Conservation (phyloP, 2,113 vertebrate species). For the Numida meleagris region DNA sequence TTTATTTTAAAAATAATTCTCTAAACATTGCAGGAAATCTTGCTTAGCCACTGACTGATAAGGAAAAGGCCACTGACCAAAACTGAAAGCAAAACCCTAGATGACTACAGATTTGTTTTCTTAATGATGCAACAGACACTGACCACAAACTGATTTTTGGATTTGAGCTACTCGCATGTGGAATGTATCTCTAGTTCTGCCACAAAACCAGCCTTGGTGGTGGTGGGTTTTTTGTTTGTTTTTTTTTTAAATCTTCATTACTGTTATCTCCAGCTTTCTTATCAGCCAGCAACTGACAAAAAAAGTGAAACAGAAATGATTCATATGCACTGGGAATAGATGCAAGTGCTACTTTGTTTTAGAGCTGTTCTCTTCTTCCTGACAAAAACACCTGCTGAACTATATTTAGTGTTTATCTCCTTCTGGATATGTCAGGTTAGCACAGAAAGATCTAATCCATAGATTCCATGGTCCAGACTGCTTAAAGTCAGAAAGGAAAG, state of each 20-base stretch:
- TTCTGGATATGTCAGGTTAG: not conserved
- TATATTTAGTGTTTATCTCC: conserved; percentile 9
- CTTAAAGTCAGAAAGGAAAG: not conserved
- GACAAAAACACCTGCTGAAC: not conserved
- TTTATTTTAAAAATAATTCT: not conserved
- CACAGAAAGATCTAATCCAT: not conserved
- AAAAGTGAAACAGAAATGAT: not conserved
- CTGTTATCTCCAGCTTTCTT: not conserved
- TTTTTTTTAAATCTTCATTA: conserved; percentile 29
- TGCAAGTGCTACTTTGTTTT: not conserved
- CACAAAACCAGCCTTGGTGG: not conserved
- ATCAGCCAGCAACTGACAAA: not conserved
- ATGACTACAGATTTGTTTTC: not conserved
- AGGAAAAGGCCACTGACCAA: conserved; percentile 17
- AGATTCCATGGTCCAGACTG: not conserved
- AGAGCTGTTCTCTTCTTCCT: not conserved
- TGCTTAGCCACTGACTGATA: not conserved
- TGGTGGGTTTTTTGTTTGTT: too few species aligned
- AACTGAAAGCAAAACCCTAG: not conserved
- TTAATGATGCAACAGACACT: not conserved
- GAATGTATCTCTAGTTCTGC: conserved; percentile 14
- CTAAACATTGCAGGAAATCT: not conserved
- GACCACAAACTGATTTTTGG: conserved; percentile 2
- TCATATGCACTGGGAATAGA: not conserved
- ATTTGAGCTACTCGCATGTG: not conserved